phyloP scores from a whole-genome alignment of 2,888 invertebrate species.

The Phania funesta region DNA sequence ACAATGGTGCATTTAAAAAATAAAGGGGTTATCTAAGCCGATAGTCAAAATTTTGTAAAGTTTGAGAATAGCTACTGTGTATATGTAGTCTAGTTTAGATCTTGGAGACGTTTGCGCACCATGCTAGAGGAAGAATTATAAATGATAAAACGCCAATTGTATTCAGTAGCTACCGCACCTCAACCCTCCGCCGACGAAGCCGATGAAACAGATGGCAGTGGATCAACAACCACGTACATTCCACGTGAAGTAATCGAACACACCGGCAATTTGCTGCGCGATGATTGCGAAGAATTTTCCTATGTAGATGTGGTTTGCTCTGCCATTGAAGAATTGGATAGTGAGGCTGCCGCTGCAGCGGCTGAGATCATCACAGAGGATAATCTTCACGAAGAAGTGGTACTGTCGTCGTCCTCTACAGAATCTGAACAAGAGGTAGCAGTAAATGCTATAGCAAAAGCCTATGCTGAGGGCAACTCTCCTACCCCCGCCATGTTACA shows the following conservation, averaged over 20 bases:
- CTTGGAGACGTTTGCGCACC: slow-evolving; percentile 87
- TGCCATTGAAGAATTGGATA: slow-evolving; percentile 79
- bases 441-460: slow-evolving; percentile 77
- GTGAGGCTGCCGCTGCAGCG: slow-evolving; percentile 74
- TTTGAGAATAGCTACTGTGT: too few relatives aligned
- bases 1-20: too few relatives aligned
- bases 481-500: slow-evolving; percentile 80
- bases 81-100: too few relatives aligned
- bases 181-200: slow-evolving; percentile 66
- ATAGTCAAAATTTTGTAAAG: too few relatives aligned
- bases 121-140: slow-evolving; percentile 91
- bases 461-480: slow-evolving; percentile 77
- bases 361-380: slow-evolving; percentile 79
- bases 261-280: slow-evolving; percentile 81
- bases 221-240: slow-evolving; percentile 73
- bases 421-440: slow-evolving; percentile 78
- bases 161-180: slow-evolving; percentile 81
- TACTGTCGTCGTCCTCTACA: slow-evolving; percentile 76
- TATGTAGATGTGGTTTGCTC: slow-evolving; percentile 82
- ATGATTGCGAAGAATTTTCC: slow-evolving; percentile 76
- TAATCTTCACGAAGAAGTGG: slow-evolving; percentile 80
- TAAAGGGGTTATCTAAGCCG: too few relatives aligned
- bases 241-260: slow-evolving; percentile 81
- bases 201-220: slow-evolving; percentile 48
- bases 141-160: slow-evolving; percentile 87